Evolutionary conservation across 2,888 invertebrate genomes (phyloP).

Genomic region (Elysia crispata): DNA sequence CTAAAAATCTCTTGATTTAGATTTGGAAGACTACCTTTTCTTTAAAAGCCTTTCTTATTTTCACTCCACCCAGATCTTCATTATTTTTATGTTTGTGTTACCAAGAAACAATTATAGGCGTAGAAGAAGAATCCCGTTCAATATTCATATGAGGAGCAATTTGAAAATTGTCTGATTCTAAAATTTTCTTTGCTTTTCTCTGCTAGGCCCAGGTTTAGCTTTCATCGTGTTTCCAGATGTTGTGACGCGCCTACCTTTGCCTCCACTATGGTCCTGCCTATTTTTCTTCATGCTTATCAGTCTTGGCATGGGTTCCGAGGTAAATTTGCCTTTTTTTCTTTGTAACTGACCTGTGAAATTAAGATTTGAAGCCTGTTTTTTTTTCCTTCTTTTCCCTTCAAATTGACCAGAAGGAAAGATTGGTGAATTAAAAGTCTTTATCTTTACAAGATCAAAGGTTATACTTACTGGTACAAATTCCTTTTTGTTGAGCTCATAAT

Average conservation of each 20-base stretch:
- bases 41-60: background rate
- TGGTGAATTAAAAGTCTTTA: no score
- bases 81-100: background rate
- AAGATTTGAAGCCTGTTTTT: no score
- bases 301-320: slow-evolving; percentile 76
- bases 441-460: no score
- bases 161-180: no score
- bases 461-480: no score
- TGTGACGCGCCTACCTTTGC: slow-evolving; percentile 72
- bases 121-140: background rate
- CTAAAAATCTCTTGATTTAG: background rate
- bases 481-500: no score
- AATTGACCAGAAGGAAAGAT: no score
- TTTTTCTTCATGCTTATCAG: slow-evolving; percentile 76
- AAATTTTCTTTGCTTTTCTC: slow-evolving; percentile 12
- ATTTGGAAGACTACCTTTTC: background rate
- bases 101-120: no score
- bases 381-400: no score
- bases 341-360: no score
- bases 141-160: no score
- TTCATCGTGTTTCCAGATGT: slow-evolving; percentile 77
- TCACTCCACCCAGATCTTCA: background rate
- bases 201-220: slow-evolving; percentile 74
- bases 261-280: slow-evolving; percentile 74
- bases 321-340: no score